Evolutionary conservation across 2,888 invertebrate genomes (phyloP).

Genomic region (Acleris emargana): DNA sequence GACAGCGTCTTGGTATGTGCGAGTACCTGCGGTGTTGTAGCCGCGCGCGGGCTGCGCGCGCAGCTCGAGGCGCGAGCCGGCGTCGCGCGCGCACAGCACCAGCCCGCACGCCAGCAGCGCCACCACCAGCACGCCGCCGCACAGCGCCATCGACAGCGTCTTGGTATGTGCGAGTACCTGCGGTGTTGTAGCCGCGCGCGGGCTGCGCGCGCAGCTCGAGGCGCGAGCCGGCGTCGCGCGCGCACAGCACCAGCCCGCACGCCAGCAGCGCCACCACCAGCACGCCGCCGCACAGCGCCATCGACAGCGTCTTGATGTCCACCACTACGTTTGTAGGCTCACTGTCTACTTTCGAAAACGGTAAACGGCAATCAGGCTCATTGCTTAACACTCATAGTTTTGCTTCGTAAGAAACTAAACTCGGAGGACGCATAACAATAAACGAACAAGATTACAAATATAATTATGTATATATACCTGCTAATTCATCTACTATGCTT

Average conservation of each 20-base stretch:
- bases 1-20: no score
- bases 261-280: constrained; percentile 72
- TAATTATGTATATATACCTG: constrained; percentile 53
- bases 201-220: constrained; percentile 62
- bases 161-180: no score
- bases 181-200: no score
- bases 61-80: no score
- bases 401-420: neutral
- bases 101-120: no score
- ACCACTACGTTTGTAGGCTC: constrained; percentile 59
- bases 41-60: constrained; percentile 73
- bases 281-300: constrained; percentile 75
- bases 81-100: no score
- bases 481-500: constrained; percentile 55
- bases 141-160: no score
- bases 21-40: no score
- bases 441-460: neutral
- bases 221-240: constrained; percentile 63
- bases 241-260: constrained; percentile 76
- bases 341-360: constrained; percentile 23
- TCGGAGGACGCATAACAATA: neutral
- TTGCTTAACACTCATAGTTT: no score
- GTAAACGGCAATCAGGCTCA: neutral
- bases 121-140: no score
- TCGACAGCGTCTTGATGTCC: constrained; percentile 68